Evolutionary conservation across 2,113 vertebrate species (phyloP).

Genomic region (Gnathonemus echidnorhynchus): DNA sequence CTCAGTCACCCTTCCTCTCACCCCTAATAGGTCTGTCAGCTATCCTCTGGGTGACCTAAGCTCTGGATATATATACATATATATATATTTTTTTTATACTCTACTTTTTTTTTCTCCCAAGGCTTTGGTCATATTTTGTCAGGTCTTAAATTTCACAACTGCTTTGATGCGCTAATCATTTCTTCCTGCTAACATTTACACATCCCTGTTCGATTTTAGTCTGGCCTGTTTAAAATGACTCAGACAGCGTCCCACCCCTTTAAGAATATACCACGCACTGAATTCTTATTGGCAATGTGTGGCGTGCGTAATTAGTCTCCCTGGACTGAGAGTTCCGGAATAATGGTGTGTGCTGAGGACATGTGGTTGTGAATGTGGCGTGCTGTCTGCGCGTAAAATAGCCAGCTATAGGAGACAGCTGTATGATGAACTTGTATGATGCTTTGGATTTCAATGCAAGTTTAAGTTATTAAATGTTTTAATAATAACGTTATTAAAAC

Average conservation of each 20-base stretch:
- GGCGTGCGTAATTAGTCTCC: not conserved
- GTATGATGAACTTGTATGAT: not conserved
- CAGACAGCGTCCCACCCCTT: not conserved
- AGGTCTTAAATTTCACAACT: not conserved
- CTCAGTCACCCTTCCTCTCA: not conserved
- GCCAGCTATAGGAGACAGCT: not conserved
- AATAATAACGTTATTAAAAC: not conserved
- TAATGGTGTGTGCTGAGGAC: not conserved
- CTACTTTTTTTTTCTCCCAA: not conserved
- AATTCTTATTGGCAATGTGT: not conserved
- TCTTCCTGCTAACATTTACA: not conserved
- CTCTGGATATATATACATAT: not conserved
- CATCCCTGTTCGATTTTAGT: not conserved
- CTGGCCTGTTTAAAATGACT: not conserved
- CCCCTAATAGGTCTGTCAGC: not conserved
- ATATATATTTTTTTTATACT: not conserved
- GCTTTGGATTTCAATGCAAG: not conserved
- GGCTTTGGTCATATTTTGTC: not conserved
- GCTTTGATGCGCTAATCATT: not conserved
- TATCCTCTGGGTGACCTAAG: not conserved
- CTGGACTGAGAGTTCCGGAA: not conserved
- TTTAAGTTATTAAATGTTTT: not conserved
- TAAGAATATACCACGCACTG: not conserved
- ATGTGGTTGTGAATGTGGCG: too few relatives aligned
- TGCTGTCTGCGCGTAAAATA: not conserved